These are phyloP conservation scores for Glandiceps talaboti DNA, from an alignment of 53 echinoderm and acorn worm species.

Conservation along the genomic window DNA sequence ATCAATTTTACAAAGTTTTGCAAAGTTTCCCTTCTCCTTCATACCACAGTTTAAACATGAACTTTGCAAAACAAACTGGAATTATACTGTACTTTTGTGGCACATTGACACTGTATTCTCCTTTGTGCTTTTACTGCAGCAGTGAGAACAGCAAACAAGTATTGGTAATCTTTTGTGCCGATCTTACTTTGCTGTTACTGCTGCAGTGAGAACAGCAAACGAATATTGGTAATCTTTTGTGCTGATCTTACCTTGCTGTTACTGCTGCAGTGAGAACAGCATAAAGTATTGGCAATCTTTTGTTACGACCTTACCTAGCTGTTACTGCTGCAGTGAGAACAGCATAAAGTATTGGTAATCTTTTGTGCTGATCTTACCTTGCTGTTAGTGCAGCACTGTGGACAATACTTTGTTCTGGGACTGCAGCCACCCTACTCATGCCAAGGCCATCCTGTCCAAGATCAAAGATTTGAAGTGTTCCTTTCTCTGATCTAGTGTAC, in stretches of 20 bases:
- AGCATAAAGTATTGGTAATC: too few relatives aligned
- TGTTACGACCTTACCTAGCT: neutral
- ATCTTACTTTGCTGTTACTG: constrained; percentile 5
- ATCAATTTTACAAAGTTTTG: too few relatives aligned
- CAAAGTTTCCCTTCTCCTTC: too few relatives aligned
- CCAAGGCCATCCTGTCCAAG: constrained; percentile 56
- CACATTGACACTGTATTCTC: too few relatives aligned
- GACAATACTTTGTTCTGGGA: constrained; percentile 9
- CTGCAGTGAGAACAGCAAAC: constrained; percentile 7
- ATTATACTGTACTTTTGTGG: too few relatives aligned
- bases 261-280: constrained; percentile 3
- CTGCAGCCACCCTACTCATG: constrained; percentile 43
- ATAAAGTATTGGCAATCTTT: constrained; percentile 5
- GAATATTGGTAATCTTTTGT: too few relatives aligned
- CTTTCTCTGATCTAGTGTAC: constrained; percentile 83
- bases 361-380: neutral
- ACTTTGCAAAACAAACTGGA: too few relatives aligned
- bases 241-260: constrained; percentile 7
- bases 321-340: too few relatives aligned
- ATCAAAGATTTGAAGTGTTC: constrained; percentile 73
- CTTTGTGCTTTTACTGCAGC: too few relatives aligned
- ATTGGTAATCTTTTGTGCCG: too few relatives aligned
- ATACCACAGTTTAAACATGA: too few relatives aligned
- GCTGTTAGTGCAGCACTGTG: constrained; percentile 8
- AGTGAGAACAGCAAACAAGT: too few relatives aligned